Evolutionary conservation across 2,888 invertebrate species (phyloP), one percentile per base, ranked within the genome.

Genomic region (Tachina grossa): DNA sequence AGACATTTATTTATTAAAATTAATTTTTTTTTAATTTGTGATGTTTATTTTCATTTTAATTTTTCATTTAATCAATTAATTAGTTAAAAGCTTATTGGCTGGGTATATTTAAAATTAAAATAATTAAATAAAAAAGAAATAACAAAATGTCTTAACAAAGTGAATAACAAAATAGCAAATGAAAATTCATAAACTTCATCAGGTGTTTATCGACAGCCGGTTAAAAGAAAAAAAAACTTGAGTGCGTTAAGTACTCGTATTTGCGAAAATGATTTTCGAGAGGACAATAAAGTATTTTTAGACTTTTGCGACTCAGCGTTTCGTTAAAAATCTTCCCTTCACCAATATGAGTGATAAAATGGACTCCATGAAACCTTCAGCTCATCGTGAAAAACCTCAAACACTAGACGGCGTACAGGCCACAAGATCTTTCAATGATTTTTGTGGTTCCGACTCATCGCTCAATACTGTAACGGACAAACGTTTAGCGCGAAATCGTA

Each of bases 341-440:
- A 39, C 53, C 9, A 39, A 87, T 63, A 87, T 92, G 92, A 91
- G 89, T 87, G 91, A 91, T 53, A 89, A 90, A 47, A 87, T 90
- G 84, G 89, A 91, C 57, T 87, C 89, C n/a, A 69, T 88, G n/a
- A 81, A 79, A 41, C 13, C 79, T 4, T 69, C 88, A 66, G 84
- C 88, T 87, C 90, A 89, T 45, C 91, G 89, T 84, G 91, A 90
- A 72, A 92, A 92, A 76, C 92, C 92, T 39, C 91, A 91, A 87
- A 89, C 89, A 19, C 87, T 92, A 66, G 88, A 88, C 65, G 90
- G 90, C 80, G 87, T 87, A 31, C 87, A 88, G 31, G 88, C 89
- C 31, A 83, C 87, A 61, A 86, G 88, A 65, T 82, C 87, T 14
- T 87, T 88, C 31, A 87, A 84, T 63, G 83, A 86, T 1, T 59